Evolutionary conservation across 2,888 invertebrate species (phyloP).

Genomic region (Dorcus parallelipipedus): DNA sequence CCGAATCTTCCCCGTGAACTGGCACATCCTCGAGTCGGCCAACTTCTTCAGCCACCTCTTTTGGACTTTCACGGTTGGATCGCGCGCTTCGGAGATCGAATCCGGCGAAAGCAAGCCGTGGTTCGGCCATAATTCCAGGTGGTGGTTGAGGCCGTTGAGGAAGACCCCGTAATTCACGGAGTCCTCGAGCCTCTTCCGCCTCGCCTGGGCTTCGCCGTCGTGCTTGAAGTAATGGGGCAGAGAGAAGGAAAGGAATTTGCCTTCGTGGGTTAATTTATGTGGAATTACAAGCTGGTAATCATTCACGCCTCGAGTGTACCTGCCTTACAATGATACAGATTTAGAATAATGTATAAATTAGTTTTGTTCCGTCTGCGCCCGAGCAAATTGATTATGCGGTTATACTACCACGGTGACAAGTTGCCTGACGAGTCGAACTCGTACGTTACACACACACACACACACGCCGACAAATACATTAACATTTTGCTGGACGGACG

Average conservation of each 20-base stretch:
- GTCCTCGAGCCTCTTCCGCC: constrained; percentile 29
- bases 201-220: constrained; percentile 29
- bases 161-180: constrained; percentile 41
- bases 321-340: constrained; percentile 37
- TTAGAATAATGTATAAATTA: constrained; percentile 2
- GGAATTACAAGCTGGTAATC: constrained; percentile 51
- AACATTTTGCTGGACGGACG: no score
- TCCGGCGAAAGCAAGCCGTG: constrained; percentile 51
- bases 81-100: constrained; percentile 39
- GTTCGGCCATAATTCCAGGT: constrained; percentile 52
- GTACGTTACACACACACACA: no score
- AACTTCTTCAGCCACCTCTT: constrained; percentile 34
- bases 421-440: no score
- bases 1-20: constrained; percentile 53
- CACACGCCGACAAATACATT: no score
- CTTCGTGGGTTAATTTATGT: constrained; percentile 45
- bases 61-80: constrained; percentile 34
- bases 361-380: neutral
- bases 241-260: constrained; percentile 48
- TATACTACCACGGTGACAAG: no score
- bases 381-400: no score
- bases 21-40: constrained; percentile 44
- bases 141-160: constrained; percentile 38
- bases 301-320: constrained; percentile 51
- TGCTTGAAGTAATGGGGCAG: constrained; percentile 50